phyloP scores from a whole-genome alignment of 2,797 vertebrate species.

The Sebastes melanostomus region DNA sequence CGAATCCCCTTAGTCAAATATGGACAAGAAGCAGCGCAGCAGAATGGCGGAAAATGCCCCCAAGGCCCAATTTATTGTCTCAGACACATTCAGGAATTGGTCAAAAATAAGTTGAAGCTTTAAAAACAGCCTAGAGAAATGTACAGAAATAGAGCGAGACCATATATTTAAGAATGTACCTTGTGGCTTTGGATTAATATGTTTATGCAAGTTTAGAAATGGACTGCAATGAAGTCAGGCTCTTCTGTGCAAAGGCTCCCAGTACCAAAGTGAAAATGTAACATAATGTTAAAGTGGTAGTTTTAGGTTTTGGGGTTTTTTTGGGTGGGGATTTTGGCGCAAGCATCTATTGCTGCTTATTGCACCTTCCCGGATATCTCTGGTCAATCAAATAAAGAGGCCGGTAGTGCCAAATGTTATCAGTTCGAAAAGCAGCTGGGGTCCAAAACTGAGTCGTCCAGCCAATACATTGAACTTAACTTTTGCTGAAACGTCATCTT shows the following conservation, averaged over 20 bases:
- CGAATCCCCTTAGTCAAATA: constrained; percentile 62
- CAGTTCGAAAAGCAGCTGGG: not conserved
- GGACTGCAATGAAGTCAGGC: not conserved
- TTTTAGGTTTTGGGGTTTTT: not conserved
- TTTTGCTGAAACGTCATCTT: not conserved
- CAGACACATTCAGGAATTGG: constrained; percentile 39
- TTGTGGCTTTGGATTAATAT: constrained; percentile 35
- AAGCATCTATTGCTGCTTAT: not conserved
- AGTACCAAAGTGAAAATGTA: not conserved
- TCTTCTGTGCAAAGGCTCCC: not conserved
- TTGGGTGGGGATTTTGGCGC: not conserved
- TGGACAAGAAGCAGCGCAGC: constrained; percentile 50
- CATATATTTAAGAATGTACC: constrained; percentile 11
- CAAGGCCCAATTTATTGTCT: constrained; percentile 52
- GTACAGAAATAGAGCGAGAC: not conserved
- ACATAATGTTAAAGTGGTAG: not conserved
- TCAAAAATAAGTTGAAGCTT: constrained; percentile 40
- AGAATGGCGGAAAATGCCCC: constrained; percentile 45
- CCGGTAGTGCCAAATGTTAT: not conserved
- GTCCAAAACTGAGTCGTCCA: not conserved
- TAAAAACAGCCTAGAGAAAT: constrained; percentile 20
- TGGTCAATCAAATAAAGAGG: not conserved
- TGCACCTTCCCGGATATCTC: not conserved
- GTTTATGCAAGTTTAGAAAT: constrained; percentile 15
- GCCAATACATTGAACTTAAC: not conserved